A percentile compares a stretch with the other conserved stretches of the same genome.
Evolutionary conservation across 1,140 invertebrate species (phyloP).

Genomic region (Euwallacea fornicatus): DNA sequence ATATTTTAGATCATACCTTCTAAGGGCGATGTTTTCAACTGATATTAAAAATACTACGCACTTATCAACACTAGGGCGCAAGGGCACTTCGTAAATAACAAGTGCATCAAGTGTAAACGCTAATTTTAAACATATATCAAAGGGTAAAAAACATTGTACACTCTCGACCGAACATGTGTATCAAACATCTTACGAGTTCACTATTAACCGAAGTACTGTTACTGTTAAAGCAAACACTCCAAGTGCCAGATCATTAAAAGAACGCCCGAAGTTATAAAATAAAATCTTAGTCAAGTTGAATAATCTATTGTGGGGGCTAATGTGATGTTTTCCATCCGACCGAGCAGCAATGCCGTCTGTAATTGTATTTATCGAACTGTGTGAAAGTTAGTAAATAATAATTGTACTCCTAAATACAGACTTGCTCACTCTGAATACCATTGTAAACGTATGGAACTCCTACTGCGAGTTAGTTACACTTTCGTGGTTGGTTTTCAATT

Average conservation of each 20-base stretch:
- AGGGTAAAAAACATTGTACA: not conserved
- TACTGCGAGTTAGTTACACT: conserved; percentile 47
- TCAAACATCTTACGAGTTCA: conserved; percentile 30
- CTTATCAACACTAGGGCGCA: too few species aligned
- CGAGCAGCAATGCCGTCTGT: conserved; percentile 41
- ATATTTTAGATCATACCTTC: too few species aligned
- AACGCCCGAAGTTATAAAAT: conserved; percentile 35
- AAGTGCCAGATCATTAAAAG: conserved; percentile 30
- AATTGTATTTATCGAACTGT: conserved; percentile 50
- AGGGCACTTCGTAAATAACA: too few species aligned
- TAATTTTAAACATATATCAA: too few species aligned
- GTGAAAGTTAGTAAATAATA: conserved; percentile 47
- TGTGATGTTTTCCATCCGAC: conserved; percentile 30
- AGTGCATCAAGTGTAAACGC: too few species aligned
- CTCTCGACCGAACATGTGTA: conserved; percentile 12
- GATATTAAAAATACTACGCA: too few species aligned
- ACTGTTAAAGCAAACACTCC: conserved; percentile 28
- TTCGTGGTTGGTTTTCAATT: conserved; percentile 40
- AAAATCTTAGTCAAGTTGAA: conserved; percentile 31
- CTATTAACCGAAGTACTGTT: conserved; percentile 30
- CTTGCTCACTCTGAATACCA: conserved; percentile 38
- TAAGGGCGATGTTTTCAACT: too few species aligned
- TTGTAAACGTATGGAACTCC: conserved; percentile 40
- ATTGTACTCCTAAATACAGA: conserved; percentile 48
- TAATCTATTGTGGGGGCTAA: conserved; percentile 29